These are phyloP conservation scores for Drosophila oshimai DNA, from an alignment of 1,140 invertebrate species.

Conservation along the genomic window DNA sequence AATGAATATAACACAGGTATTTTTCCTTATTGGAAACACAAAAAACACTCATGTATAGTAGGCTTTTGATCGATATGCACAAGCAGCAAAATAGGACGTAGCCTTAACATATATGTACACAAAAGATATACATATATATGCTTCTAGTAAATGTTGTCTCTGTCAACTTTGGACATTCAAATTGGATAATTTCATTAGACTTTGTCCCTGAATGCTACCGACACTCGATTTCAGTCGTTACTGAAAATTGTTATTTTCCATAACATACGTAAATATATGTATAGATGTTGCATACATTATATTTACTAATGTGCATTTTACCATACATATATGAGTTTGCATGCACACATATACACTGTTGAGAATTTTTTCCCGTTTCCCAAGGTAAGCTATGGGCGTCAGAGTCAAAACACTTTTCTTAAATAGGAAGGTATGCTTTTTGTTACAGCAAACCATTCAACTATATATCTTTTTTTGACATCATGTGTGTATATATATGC, in stretches of 20 bases:
- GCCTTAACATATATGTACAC: constrained; percentile 30
- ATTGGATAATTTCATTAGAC: constrained; percentile 15
- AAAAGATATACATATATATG: constrained; percentile 3
- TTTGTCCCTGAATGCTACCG: constrained; percentile 23
- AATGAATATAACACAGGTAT: constrained; percentile 74
- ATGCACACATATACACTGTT: constrained; percentile 11
- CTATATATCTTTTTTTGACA: constrained; percentile 38
- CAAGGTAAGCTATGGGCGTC: constrained; percentile 1
- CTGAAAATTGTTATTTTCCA: not conserved
- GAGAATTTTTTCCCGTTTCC: constrained; percentile 22
- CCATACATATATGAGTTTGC: not conserved
- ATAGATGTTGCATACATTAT: not conserved
- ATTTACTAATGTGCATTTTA: not conserved
- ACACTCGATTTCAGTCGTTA: constrained; percentile 10
- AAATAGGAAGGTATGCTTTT: constrained; percentile 41
- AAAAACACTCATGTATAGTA: constrained; percentile 54
- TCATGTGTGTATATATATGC: constrained; percentile 39
- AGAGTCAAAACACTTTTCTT: constrained; percentile 35
- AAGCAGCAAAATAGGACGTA: constrained; percentile 30
- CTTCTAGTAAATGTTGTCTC: not conserved
- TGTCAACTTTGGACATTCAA: not conserved
- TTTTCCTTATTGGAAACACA: constrained; percentile 54
- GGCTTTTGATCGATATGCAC: constrained; percentile 29
- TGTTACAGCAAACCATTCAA: constrained; percentile 32
- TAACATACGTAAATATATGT: not conserved